These are phyloP conservation scores for Clavelina lepadiformis DNA, from an alignment of 23 tunicate genomes.

Conservation along the genomic window DNA sequence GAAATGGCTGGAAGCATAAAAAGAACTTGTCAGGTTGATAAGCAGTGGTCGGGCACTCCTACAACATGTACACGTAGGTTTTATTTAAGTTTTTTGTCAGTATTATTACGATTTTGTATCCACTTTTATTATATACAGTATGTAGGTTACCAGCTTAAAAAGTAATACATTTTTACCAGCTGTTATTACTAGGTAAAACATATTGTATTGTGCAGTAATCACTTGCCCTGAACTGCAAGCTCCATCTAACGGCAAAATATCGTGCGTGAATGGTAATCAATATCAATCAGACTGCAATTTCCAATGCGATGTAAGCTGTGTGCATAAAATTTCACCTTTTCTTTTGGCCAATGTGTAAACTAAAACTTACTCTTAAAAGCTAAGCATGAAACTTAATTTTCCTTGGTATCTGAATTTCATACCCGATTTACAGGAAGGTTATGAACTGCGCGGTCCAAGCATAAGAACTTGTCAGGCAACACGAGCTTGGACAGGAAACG, in stretches of 20 bases:
- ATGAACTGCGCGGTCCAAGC: slow-evolving; percentile 24
- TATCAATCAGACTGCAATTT: slow-evolving; percentile 61
- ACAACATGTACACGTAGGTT: slow-evolving; percentile 34
- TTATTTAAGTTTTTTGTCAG: too few relatives aligned
- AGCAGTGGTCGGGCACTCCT: slow-evolving; percentile 23
- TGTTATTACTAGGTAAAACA: too few relatives aligned
- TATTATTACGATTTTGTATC: too few relatives aligned
- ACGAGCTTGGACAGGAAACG: slow-evolving; percentile 62
- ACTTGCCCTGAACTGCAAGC: slow-evolving; percentile 42
- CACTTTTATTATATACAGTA: too few relatives aligned
- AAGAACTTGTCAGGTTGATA: slow-evolving; percentile 34
- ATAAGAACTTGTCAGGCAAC: slow-evolving; percentile 52
- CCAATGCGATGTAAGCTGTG: slow-evolving; percentile 60
- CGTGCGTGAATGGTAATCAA: slow-evolving; percentile 45
- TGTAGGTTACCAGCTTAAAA: too few relatives aligned
- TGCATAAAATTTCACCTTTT: slow-evolving; percentile 12
- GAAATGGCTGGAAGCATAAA: slow-evolving; percentile 14
- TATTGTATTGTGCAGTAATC: slow-evolving; percentile 18
- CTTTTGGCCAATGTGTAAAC: too few relatives aligned
- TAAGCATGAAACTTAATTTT: too few relatives aligned
- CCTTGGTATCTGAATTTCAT: not conserved
- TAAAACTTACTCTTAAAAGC: too few relatives aligned
- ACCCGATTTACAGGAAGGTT: slow-evolving; percentile 51
- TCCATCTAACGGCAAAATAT: slow-evolving; percentile 49
- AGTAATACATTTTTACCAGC: too few relatives aligned